Conservation (phyloP, 2,888 invertebrate species). For the Drosophila nr. perissopoda region DNA sequence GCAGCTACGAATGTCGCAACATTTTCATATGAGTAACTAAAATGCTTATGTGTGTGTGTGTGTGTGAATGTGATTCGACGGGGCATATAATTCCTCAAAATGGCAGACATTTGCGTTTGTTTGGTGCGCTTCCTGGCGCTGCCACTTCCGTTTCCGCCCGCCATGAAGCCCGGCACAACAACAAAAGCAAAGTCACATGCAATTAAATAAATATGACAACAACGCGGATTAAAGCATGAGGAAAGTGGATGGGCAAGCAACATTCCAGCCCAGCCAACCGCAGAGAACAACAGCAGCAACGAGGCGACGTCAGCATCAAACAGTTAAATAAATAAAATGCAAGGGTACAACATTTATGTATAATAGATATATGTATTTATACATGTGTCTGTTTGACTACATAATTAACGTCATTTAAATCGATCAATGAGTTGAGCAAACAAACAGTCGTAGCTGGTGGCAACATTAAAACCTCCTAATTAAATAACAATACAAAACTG, state of each 20-base stretch:
- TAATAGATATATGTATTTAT: slow-evolving; percentile 2
- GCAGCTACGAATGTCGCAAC: slow-evolving; percentile 29
- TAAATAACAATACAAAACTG: background rate
- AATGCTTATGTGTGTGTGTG: slow-evolving; percentile 21
- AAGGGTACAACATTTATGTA: slow-evolving; percentile 19
- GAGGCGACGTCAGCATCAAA: slow-evolving; percentile 30
- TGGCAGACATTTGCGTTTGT: slow-evolving; percentile 80
- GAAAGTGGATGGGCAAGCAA: slow-evolving; percentile 5
- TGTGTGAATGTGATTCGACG: slow-evolving; percentile 39
- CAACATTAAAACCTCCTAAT: background rate
- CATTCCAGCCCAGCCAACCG: slow-evolving; percentile 22
- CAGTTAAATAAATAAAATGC: slow-evolving; percentile 47
- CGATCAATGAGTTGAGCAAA: slow-evolving; percentile 1
- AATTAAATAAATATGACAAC: slow-evolving; percentile 78
- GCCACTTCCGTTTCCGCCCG: slow-evolving; percentile 76
- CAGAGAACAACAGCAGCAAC: slow-evolving; percentile 19
- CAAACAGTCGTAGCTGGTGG: slow-evolving; percentile 1
- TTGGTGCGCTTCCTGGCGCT: slow-evolving; percentile 79
- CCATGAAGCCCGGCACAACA: slow-evolving; percentile 46
- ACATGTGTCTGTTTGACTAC: slow-evolving; percentile 51
- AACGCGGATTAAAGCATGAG: slow-evolving; percentile 12
- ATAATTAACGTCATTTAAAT: slow-evolving; percentile 64
- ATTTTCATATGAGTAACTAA: slow-evolving; percentile 58
- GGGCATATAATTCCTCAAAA: slow-evolving; percentile 76
- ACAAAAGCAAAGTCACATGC: slow-evolving; percentile 69